These are phyloP conservation scores for Yasuhikotakia modesta DNA, from an alignment of 2,797 vertebrate genomes.

Conservation along the genomic window DNA sequence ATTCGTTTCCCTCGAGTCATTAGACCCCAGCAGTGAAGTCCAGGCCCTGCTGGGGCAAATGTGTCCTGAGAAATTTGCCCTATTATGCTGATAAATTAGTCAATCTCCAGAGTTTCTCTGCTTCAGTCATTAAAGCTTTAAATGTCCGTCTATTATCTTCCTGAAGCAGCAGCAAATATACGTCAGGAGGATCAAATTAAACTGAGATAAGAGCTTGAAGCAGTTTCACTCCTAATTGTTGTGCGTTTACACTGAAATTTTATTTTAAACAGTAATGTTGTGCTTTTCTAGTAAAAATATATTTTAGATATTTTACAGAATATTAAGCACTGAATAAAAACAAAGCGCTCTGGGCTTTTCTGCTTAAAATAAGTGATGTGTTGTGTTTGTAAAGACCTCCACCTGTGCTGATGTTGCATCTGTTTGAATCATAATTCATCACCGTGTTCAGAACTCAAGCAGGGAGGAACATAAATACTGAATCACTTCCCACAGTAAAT, in stretches of 20 bases:
- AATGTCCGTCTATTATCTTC: slow-evolving; percentile 62
- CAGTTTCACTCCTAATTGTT: slow-evolving; percentile 52
- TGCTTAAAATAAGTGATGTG: not conserved
- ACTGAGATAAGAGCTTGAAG: slow-evolving; percentile 33
- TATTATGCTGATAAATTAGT: slow-evolving; percentile 72
- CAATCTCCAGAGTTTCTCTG: slow-evolving; percentile 55
- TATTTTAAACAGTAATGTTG: too few relatives aligned
- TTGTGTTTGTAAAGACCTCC: slow-evolving; percentile 1
- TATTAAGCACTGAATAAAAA: too few relatives aligned
- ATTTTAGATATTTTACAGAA: too few relatives aligned
- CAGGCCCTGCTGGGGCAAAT: slow-evolving; percentile 65
- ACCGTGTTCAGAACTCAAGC: slow-evolving; percentile 46
- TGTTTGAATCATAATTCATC: slow-evolving; percentile 51
- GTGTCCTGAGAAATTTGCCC: slow-evolving; percentile 71
- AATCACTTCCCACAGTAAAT: slow-evolving; percentile 50
- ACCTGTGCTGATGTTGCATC: slow-evolving; percentile 34
- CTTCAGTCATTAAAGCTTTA: slow-evolving; percentile 62
- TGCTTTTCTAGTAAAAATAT: too few relatives aligned
- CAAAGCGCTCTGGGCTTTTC: not conserved
- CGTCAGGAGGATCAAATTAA: not conserved
- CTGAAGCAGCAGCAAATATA: slow-evolving; percentile 49
- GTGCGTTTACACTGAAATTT: slow-evolving; percentile 51
- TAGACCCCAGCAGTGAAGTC: slow-evolving; percentile 66
- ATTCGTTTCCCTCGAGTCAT: slow-evolving; percentile 65
- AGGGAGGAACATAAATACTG: slow-evolving; percentile 47